Base-by-base conservation (phyloP, 2,113 vertebrate species). In the Tachysurus vachellii region DNA sequence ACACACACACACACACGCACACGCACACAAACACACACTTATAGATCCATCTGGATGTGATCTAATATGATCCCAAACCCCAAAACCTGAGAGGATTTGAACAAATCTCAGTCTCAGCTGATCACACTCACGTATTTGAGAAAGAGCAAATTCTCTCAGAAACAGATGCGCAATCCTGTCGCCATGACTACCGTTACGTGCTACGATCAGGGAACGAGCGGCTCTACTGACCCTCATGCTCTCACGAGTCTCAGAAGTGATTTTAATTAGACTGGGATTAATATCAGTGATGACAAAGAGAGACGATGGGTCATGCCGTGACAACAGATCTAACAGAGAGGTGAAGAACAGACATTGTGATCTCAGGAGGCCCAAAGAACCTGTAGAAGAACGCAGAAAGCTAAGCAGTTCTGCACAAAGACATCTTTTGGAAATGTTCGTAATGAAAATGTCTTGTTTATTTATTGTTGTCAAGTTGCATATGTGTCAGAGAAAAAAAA, bases 141-240 rank as follows among this genome's bases (percentile, higher is more conserved):
- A 82, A 75, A 56, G 53, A 82, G 9, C 79, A 71, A 79, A 82
- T 16, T 79, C 77, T 42, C 79, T 36, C 28, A 86, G 85, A 28
- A 57, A 28, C 42, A 21, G 23, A 21, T 26, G 73, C 19, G 17
- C 42, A 28, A 59, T 50, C 85, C 79, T 11, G 3, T 66, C 84
- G 53, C 79, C 44, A n/a, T 82, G 79, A 70, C 85, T 13, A 56
- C 62, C 50, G 5, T 13, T 36, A 80, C 44, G 19, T 21, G 36
- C 26, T 16, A 36, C 28, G 85, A 56, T 85, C 83, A 28, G 71
- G 70, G 5, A 85, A 56, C 71, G 14, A 21, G 56, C 26, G 64
- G 42, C 26, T 56, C 57, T 26, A 31, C 36, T 64, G 73, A 85
- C 73, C 84, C 42, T 73, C 54, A 13, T 36, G 57, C 50, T 7